Percentiles rank a stretch among this genome's conserved stretches.
phyloP scores from a whole-genome alignment of 2,113 vertebrate species.

The Rhinoptilus africanus region DNA sequence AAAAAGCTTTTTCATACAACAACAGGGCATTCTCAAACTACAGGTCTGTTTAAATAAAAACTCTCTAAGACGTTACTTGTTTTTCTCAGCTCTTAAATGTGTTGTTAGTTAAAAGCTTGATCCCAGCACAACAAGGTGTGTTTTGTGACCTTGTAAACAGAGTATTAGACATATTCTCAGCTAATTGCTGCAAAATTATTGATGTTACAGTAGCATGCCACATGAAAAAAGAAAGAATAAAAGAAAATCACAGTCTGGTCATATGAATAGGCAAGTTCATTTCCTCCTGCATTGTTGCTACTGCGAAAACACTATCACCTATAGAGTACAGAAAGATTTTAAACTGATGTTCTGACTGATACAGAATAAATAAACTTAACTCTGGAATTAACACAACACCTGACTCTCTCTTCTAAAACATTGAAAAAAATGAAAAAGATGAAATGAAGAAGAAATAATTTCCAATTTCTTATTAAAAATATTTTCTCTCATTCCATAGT shows the following conservation, averaged over 20 bases:
- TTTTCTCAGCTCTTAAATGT: background rate
- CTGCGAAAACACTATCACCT: background rate
- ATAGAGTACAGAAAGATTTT: background rate
- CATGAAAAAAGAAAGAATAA: background rate
- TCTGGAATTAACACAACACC: accelerated
- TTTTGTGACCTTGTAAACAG: background rate
- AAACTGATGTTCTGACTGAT: background rate
- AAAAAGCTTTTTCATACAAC: background rate
- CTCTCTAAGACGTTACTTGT: background rate
- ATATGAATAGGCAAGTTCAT: background rate
- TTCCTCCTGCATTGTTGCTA: background rate
- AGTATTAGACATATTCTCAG: background rate
- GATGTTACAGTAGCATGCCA: background rate
- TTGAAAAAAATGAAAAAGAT: background rate
- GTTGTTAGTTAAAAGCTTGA: background rate
- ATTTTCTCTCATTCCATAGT: background rate
- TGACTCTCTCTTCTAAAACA: background rate
- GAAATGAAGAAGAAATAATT: background rate
- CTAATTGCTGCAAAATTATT: background rate
- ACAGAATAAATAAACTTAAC: background rate
- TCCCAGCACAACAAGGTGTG: background rate
- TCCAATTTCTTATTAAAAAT: background rate
- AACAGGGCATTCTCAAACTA: background rate
- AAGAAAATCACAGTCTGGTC: background rate
- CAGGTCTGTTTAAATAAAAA: background rate